Conservation (phyloP, 2,888 invertebrate genomes). For the Plemyria rubiginata region DNA sequence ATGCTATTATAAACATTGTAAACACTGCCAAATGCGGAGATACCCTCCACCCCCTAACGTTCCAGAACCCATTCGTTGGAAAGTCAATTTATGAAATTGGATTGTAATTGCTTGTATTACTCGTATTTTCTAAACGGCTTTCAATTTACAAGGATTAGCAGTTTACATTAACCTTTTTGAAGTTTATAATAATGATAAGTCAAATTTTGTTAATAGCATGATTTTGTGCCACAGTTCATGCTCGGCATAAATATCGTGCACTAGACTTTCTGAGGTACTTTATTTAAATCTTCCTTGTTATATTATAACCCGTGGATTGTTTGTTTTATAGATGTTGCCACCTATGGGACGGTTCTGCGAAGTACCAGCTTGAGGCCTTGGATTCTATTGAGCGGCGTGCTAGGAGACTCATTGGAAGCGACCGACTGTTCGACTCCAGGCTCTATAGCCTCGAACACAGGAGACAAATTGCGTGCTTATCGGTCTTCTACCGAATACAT, state of each 20-base stretch:
- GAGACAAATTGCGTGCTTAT: too few relatives aligned
- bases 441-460: too few relatives aligned
- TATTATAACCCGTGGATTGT: conserved; percentile 8
- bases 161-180: conserved; percentile 19
- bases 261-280: conserved; percentile 17
- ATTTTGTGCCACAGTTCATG: conserved; percentile 12
- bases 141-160: conserved; percentile 36
- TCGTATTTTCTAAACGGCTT: conserved; percentile 40
- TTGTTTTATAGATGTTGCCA: not conserved
- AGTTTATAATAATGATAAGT: conserved; percentile 11
- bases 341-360: too few relatives aligned
- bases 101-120: conserved; percentile 45
- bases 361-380: too few relatives aligned
- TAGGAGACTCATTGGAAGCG: too few relatives aligned
- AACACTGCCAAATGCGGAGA: conserved; percentile 34
- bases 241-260: conserved; percentile 19
- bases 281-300: conserved; percentile 19
- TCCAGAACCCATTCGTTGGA: conserved; percentile 40
- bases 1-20: conserved; percentile 40
- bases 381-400: too few relatives aligned
- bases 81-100: conserved; percentile 54
- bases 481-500: too few relatives aligned
- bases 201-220: conserved; percentile 18
- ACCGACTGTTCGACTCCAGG: too few relatives aligned
- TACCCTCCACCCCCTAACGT: conserved; percentile 19